phyloP scores from a whole-genome alignment of 1,140 invertebrate genomes.

The Polypedilum vanderplanki region DNA sequence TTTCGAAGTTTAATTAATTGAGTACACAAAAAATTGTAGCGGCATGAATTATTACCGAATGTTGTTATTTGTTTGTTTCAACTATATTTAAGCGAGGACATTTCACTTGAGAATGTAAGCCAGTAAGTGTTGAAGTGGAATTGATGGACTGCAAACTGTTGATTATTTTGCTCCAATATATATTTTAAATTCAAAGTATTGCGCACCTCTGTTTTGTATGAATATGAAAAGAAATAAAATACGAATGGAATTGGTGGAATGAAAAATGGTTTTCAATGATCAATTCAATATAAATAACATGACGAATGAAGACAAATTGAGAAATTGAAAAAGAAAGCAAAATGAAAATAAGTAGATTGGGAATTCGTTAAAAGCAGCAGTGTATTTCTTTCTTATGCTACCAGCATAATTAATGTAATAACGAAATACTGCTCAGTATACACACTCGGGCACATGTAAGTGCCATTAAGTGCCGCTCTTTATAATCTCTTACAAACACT shows the following conservation, averaged over 20 bases:
- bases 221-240: too few relatives aligned
- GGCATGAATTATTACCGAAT: background rate
- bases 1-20: slow-evolving; percentile 4
- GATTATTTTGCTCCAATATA: too few relatives aligned
- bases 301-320: slow-evolving; percentile 17
- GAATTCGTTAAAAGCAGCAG: background rate
- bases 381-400: background rate
- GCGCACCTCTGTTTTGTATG: too few relatives aligned
- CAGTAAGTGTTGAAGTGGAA: too few relatives aligned
- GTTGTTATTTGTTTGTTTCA: too few relatives aligned
- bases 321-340: background rate
- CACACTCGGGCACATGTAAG: background rate
- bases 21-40: background rate
- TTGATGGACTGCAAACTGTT: too few relatives aligned
- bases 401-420: slow-evolving; percentile 19
- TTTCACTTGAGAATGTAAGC: too few relatives aligned
- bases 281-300: slow-evolving; percentile 11
- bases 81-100: too few relatives aligned
- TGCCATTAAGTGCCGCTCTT: slow-evolving; percentile 7
- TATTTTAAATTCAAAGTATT: too few relatives aligned
- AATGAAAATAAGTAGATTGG: background rate
- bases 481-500: slow-evolving; percentile 13
- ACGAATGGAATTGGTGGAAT: too few relatives aligned
- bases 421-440: background rate
- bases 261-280: background rate